These are phyloP conservation scores for Corythornis vintsioides DNA, from an alignment of 2,113 vertebrate genomes.

Conservation along the genomic window DNA sequence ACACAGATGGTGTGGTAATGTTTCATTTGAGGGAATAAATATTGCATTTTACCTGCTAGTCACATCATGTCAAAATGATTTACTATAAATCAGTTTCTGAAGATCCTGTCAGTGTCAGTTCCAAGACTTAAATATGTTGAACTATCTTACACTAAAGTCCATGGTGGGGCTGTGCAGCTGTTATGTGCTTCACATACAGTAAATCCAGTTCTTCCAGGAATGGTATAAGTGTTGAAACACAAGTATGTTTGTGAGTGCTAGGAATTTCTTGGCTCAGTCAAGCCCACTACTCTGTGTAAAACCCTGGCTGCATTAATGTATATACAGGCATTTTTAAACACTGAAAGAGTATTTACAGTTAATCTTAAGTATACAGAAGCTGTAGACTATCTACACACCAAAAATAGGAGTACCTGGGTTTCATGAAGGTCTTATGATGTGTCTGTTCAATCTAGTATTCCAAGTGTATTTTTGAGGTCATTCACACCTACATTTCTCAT, in stretches of 20 bases:
- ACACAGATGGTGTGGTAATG: not conserved
- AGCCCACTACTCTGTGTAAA: not conserved
- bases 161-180: rapidly evolving
- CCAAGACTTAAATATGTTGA: not conserved
- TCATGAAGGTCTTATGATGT: not conserved
- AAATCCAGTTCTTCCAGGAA: not conserved
- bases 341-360: not conserved
- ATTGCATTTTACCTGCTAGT: not conserved
- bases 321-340: not conserved
- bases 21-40: not conserved
- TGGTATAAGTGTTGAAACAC: not conserved
- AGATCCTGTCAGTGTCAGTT: not conserved
- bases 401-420: not conserved
- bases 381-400: not conserved
- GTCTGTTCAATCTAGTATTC: not conserved
- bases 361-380: not conserved
- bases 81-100: not conserved
- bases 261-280: not conserved
- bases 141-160: not conserved
- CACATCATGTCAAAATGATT: not conserved
- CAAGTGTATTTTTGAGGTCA: not conserved
- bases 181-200: not conserved
- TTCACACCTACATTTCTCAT: not conserved
- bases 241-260: rapidly evolving
- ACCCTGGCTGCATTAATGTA: not conserved